Percentiles rank a stretch among this genome's conserved stretches.
Evolutionary conservation across 2,888 invertebrate genomes (phyloP).

Genomic region (Hemaris fuciformis): DNA sequence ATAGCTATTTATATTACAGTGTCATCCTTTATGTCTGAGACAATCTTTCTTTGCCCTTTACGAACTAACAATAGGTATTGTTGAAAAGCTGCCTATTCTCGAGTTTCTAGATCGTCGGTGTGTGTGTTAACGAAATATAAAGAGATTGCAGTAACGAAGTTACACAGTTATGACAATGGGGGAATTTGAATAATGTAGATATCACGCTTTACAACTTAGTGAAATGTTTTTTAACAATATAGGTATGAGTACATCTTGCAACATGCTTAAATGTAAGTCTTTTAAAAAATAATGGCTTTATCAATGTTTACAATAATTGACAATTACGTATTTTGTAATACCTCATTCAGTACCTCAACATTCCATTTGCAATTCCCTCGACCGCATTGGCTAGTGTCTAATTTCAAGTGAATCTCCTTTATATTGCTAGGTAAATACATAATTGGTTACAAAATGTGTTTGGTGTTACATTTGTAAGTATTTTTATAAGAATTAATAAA

Average conservation of each 20-base stretch:
- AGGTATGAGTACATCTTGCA: background rate
- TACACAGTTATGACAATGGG: slow-evolving; percentile 1
- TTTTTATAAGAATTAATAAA: no score
- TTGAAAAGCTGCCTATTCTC: slow-evolving; percentile 27
- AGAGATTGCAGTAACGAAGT: slow-evolving; percentile 9
- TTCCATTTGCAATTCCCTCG: no score
- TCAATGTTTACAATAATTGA: no score
- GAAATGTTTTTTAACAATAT: background rate
- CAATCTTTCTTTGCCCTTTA: slow-evolving; percentile 30
- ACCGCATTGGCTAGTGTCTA: no score
- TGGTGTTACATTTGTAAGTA: no score
- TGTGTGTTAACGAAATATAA: slow-evolving; percentile 20
- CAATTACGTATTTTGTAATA: no score
- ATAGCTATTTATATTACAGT: slow-evolving; percentile 10
- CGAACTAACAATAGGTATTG: slow-evolving; percentile 32
- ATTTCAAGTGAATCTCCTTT: no score
- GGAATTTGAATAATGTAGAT: background rate
- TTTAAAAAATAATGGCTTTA: background rate
- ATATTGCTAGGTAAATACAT: no score
- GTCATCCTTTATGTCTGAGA: slow-evolving; percentile 14
- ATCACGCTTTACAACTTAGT: background rate
- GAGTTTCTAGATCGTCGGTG: slow-evolving; percentile 26
- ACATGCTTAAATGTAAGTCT: background rate
- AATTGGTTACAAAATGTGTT: no score
- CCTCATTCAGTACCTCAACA: no score